Conservation (phyloP, 2,888 invertebrate genomes). For the Pyrocoelia pectoralis region DNA sequence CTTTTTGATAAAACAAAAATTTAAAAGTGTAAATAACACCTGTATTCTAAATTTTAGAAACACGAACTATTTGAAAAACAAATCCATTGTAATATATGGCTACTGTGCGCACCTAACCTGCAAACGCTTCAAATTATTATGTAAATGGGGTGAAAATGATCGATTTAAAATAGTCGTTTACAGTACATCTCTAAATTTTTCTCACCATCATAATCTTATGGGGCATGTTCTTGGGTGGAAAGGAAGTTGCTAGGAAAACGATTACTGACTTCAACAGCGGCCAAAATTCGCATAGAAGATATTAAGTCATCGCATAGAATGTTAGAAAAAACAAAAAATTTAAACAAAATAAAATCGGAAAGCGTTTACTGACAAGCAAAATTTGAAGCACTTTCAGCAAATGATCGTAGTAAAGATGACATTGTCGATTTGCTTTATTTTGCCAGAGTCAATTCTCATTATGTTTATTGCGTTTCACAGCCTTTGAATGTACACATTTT, state of each 20-base stretch:
- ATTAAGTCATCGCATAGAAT: background rate
- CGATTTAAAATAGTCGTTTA: background rate
- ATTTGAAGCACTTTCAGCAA: background rate
- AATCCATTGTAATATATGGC: background rate
- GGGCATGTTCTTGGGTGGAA: background rate
- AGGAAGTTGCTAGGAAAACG: background rate
- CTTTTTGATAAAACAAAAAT: background rate
- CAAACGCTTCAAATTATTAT: background rate
- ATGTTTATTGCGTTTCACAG: background rate
- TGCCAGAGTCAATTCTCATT: slow-evolving; percentile 3
- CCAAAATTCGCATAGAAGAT: background rate
- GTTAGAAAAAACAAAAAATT: background rate
- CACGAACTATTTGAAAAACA: background rate
- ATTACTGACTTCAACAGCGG: background rate
- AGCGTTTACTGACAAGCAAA: background rate
- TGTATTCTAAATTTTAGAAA: slow-evolving; percentile 1
- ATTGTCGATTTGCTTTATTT: background rate
- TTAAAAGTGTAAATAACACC: background rate
- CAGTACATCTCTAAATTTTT: background rate
- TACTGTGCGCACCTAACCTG: background rate
- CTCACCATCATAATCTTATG: background rate
- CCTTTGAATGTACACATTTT: background rate
- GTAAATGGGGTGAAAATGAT: background rate
- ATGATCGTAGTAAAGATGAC: background rate
- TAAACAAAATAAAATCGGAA: slow-evolving; percentile 5